Conservation (phyloP, 2,113 vertebrate genomes). For the Tenebrosternarchus preto region DNA sequence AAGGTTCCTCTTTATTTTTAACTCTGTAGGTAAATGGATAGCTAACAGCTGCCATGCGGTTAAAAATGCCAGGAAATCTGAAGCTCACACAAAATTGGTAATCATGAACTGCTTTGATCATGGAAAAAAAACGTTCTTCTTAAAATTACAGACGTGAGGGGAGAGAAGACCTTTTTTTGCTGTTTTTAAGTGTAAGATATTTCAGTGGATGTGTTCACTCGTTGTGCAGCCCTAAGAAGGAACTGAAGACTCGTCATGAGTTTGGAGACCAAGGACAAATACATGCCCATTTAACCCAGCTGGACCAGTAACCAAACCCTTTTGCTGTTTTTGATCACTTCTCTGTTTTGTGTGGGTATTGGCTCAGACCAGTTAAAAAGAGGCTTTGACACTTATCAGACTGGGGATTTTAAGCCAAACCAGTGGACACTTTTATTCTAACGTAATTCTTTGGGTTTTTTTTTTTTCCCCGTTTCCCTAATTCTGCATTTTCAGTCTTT, state of each 20-base stretch:
- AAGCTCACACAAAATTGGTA: slow-evolving; percentile 1
- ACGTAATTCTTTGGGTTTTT: too few species aligned
- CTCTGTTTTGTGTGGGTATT: neutral
- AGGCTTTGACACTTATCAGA: slow-evolving; percentile 29
- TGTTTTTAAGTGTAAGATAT: slow-evolving; percentile 52
- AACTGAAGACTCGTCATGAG: slow-evolving; percentile 11
- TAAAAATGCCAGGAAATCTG: slow-evolving; percentile 29
- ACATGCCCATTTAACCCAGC: slow-evolving; percentile 13
- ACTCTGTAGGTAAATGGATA: slow-evolving; percentile 31
- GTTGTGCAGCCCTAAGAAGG: slow-evolving; percentile 4
- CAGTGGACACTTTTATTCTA: slow-evolving; percentile 61
- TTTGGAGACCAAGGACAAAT: neutral
- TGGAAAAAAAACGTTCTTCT: slow-evolving; percentile 32
- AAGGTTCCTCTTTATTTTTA: slow-evolving; percentile 24
- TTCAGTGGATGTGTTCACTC: slow-evolving; percentile 33
- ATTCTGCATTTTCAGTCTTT: slow-evolving; percentile 59
- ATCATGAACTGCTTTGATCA: slow-evolving; percentile 32
- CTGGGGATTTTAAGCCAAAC: slow-evolving; percentile 66
- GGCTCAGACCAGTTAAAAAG: slow-evolving; percentile 19
- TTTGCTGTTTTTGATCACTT: slow-evolving; percentile 17
- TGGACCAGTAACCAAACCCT: slow-evolving; percentile 28
- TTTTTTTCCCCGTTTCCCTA: slow-evolving; percentile 59
- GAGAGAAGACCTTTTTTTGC: slow-evolving; percentile 38
- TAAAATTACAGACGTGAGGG: slow-evolving; percentile 22
- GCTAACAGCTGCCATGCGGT: slow-evolving; percentile 24